Base-by-base conservation (phyloP, 2,113 vertebrate genomes). In the Chaetorhynchus papuensis region DNA sequence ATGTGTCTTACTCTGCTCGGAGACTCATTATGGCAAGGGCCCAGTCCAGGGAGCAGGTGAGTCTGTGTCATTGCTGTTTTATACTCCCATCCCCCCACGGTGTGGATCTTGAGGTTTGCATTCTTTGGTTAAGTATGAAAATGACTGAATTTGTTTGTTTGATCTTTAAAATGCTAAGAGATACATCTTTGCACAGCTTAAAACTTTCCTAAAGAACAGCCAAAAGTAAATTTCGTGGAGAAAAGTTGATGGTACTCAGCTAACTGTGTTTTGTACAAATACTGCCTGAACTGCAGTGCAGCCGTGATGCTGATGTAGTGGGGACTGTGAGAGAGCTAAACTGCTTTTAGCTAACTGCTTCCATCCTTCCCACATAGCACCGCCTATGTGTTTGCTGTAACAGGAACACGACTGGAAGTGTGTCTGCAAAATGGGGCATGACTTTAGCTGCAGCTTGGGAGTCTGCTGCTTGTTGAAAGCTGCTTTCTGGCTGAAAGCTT, bases 1-100 rank as follows among this genome's bases (percentile, higher is more conserved):
- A 99, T 69, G 98, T 99, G 93, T 99, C 98, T 92, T 99, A 99
- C 92, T 98, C 98, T 39, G 98, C 98, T 53, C 96, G 98, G 88
- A 98, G 99, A 78, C 95, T 99, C 69, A 97, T 98, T 72, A 78
- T 97, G 0, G 96, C 98, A 54, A 98, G 98, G 77, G 97, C 97
- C 76, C 98, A 98, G 97, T 98, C 97, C 92, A 97, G 94, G 83
- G 98, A 97, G 65, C 98, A 98, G 98, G 99, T 99, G 96, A 91
- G 98, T 97, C 70, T 66, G 33, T 66, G 37, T 41, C 1, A 0
- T 72, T 90, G 44, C 10, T 22, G 59, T 72, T 86, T 39, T 10
- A n/a, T 52, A 23, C 5, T 20, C 15, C 20, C 15, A 21, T 44
- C 37, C 23, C 28, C 42, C 26, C 2, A 2, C 8, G 9, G 35